These are phyloP conservation scores for Tokudaia muenninki DNA, from an alignment of 2,797 vertebrate genomes.

Conservation along the genomic window DNA sequence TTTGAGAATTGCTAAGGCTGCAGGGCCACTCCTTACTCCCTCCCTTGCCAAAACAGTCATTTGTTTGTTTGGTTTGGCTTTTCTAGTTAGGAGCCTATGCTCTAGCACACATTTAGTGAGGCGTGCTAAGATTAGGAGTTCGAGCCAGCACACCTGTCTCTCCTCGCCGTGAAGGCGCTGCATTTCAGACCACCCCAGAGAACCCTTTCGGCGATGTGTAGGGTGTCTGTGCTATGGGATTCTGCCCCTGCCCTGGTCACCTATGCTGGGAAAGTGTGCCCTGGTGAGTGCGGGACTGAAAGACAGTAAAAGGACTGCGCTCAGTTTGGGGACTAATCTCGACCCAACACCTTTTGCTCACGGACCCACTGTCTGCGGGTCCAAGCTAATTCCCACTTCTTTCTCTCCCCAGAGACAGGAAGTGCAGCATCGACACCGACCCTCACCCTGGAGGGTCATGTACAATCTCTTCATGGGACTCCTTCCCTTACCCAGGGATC, in stretches of 20 bases:
- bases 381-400: not conserved
- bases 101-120: not conserved
- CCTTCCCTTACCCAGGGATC: slow-evolving; percentile 84
- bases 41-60: not conserved
- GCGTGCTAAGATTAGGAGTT: not conserved
- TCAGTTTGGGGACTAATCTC: not conserved
- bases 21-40: not conserved
- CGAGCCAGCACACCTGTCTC: too few species aligned
- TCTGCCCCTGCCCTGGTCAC: not conserved
- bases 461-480: slow-evolving; percentile 85
- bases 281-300: not conserved
- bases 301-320: not conserved
- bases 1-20: not conserved
- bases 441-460: slow-evolving; percentile 83
- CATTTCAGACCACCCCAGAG: too few species aligned
- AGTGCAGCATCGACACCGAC: slow-evolving; percentile 72
- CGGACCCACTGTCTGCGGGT: rapidly evolving
- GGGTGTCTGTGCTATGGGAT: not conserved
- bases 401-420: slow-evolving; percentile 73
- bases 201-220: not conserved
- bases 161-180: not conserved
- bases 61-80: not conserved
- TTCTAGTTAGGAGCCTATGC: not conserved
- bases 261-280: not conserved
- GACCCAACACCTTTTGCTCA: not conserved